Evolutionary conservation across 2,113 vertebrate genomes (phyloP).

Genomic region (Chitala chitala): DNA sequence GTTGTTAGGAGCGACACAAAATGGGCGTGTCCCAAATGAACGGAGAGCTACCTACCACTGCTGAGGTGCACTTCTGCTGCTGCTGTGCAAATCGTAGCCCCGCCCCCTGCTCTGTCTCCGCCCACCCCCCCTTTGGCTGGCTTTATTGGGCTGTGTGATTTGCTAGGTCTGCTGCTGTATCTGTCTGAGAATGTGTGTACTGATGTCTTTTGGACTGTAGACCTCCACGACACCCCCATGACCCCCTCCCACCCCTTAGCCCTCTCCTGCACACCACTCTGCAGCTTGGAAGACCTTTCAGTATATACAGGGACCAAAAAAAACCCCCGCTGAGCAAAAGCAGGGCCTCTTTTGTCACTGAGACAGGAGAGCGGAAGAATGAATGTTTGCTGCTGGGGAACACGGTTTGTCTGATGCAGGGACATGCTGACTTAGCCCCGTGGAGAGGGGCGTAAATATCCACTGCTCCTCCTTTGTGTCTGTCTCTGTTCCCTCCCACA

Average conservation of each 20-base stretch:
- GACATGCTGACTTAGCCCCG: no score
- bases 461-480: no score
- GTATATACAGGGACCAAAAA: no score
- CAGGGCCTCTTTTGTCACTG: not conserved
- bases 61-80: conserved; percentile 45
- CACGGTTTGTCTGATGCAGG: no score
- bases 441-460: no score
- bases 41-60: conserved; percentile 33
- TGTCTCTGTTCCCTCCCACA: not conserved
- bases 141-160: conserved; percentile 57
- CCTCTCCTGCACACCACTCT: not conserved
- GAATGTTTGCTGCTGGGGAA: no score
- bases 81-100: conserved; percentile 30
- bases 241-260: not conserved
- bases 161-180: conserved; percentile 57
- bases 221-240: not conserved
- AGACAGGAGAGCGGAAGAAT: no score
- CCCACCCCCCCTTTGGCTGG: conserved; percentile 37
- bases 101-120: conserved; percentile 15
- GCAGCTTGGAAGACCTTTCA: no score
- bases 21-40: conserved; percentile 30
- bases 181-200: conserved; percentile 46
- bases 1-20: conserved; percentile 43
- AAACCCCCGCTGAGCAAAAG: not conserved
- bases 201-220: conserved; percentile 32